Conservation (phyloP, 23 tunicate genomes). For the Diplosoma virens region DNA sequence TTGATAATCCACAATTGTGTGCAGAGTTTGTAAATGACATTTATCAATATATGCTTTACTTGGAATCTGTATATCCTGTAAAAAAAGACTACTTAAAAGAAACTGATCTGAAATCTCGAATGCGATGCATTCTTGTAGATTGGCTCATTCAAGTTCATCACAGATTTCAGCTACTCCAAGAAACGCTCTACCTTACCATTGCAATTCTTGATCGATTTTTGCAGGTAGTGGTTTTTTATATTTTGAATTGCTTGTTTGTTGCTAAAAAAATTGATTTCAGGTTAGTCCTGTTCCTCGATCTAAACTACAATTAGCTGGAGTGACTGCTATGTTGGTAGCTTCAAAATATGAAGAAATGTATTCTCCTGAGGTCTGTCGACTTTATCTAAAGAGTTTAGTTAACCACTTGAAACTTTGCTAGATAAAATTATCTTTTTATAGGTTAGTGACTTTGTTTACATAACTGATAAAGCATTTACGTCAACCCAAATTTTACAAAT, state of each 20-base stretch:
- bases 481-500: conserved; percentile 62
- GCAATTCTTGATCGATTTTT: conserved; percentile 92
- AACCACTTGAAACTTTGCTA: no score
- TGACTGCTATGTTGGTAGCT: conserved; percentile 96
- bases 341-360: conserved; percentile 99
- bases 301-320: conserved; percentile 88
- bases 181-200: conserved; percentile 89
- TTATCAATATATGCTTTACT: conserved; percentile 87
- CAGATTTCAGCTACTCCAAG: conserved; percentile 88
- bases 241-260: no score
- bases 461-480: conserved; percentile 90
- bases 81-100: conserved; percentile 49
- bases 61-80: conserved; percentile 64
- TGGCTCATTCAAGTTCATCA: conserved; percentile 99
- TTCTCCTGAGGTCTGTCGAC: conserved; percentile 97
- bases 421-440: conserved; percentile 5
- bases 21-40: conserved; percentile 91
- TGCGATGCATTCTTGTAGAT: conserved; percentile 95
- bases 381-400: no score
- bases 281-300: conserved; percentile 56
- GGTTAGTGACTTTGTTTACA: conserved; percentile 85
- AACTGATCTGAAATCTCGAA: conserved; percentile 46
- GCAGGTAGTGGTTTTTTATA: conserved; percentile 26
- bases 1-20: conserved; percentile 82
- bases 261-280: no score